Evolutionary conservation across 2,888 invertebrate genomes (phyloP).

Genomic region (Spatulosminthurus flaviceps): DNA sequence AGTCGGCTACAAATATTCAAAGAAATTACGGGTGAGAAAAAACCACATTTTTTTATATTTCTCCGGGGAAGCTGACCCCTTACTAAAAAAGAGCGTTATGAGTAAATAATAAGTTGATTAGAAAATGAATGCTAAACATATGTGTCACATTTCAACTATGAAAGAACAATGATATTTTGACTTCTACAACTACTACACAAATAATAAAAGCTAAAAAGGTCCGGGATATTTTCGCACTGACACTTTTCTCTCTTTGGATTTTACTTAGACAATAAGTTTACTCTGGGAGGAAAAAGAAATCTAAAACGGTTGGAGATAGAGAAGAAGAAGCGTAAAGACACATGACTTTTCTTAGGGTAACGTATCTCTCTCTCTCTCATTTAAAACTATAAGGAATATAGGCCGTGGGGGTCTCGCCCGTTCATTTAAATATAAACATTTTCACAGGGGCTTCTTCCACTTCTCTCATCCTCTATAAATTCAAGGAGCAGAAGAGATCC

Average conservation of each 20-base stretch:
- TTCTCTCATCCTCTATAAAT: neutral
- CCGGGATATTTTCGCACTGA: too few species aligned
- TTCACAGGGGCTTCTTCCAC: constrained; percentile 29
- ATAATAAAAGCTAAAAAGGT: too few species aligned
- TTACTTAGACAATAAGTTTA: too few species aligned
- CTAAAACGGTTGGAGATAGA: neutral
- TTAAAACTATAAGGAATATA: neutral
- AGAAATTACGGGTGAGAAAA: too few species aligned
- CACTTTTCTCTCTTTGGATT: too few species aligned
- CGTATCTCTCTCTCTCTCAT: neutral
- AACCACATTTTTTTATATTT: too few species aligned
- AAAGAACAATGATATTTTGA: neutral
- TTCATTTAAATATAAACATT: constrained; percentile 41
- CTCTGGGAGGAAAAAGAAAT: neutral
- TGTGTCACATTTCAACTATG: constrained; percentile 2
- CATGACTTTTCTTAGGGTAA: neutral
- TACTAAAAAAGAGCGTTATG: too few species aligned
- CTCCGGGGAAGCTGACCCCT: too few species aligned
- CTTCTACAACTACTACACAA: neutral
- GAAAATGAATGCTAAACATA: too few species aligned
- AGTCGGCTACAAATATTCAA: too few species aligned
- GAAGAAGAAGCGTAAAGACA: too few species aligned
- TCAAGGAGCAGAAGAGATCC: neutral
- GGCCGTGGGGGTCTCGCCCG: constrained; percentile 38
- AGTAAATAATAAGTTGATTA: too few species aligned